Percentiles rank a stretch among this genome's conserved stretches.
These are phyloP conservation scores for Rhyacichthys aspro DNA, from an alignment of 2,797 vertebrate genomes.

Conservation along the genomic window DNA sequence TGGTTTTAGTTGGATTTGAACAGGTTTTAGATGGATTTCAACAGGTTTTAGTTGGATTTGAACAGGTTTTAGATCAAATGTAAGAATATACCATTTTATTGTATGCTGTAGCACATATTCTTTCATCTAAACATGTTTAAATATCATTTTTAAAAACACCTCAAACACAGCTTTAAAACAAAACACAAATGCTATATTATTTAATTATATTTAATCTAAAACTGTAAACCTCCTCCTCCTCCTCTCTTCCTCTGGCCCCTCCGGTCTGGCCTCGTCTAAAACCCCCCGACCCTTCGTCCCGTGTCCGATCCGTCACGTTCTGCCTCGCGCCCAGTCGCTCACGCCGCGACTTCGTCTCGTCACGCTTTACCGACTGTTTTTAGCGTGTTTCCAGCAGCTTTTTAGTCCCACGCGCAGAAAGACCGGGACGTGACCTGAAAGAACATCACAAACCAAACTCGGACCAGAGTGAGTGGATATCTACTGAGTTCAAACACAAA, in stretches of 20 bases:
- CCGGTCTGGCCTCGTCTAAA: slow-evolving; percentile 5
- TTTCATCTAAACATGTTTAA: too few species aligned
- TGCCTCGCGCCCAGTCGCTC: slow-evolving; percentile 41
- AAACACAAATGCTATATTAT: too few species aligned
- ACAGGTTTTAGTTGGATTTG: too few species aligned
- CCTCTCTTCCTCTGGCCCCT: slow-evolving; percentile 18
- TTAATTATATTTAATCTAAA: too few species aligned
- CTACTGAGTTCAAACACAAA: background rate
- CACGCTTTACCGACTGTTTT: slow-evolving; percentile 38
- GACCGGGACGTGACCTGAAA: slow-evolving; percentile 12
- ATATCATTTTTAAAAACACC: too few species aligned
- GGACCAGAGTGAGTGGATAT: background rate
- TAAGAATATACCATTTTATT: too few species aligned
- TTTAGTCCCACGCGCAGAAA: slow-evolving; percentile 5
- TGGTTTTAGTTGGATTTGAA: too few species aligned
- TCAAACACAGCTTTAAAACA: too few species aligned
- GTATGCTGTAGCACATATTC: too few species aligned
- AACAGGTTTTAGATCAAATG: too few species aligned
- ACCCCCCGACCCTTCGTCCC: slow-evolving; percentile 29
- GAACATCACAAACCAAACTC: slow-evolving; percentile 4
- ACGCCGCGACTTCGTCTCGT: slow-evolving; percentile 37
- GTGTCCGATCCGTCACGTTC: slow-evolving; percentile 51
- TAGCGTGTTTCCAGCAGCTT: slow-evolving; percentile 28
- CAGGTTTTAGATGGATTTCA: too few species aligned
- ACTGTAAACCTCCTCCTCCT: background rate